Evolutionary conservation across 2,113 vertebrate genomes (phyloP).

Genomic region (Prochilodus magdalenae): DNA sequence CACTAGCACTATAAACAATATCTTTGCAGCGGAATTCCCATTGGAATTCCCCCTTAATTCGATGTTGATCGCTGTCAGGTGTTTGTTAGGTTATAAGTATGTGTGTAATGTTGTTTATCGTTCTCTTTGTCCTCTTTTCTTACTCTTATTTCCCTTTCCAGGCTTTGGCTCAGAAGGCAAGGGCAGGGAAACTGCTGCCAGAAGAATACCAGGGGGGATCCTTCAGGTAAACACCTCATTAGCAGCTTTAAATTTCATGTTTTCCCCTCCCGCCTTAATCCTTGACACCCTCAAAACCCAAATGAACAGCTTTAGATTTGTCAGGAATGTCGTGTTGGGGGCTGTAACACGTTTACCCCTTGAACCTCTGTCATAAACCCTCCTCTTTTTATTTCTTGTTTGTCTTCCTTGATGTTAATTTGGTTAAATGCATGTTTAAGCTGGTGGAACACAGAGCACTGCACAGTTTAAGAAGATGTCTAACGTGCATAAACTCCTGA

Average conservation of each 20-base stretch:
- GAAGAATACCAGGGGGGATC: conserved; percentile 97
- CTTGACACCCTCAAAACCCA: background rate
- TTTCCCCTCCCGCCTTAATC: background rate
- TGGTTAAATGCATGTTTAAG: background rate
- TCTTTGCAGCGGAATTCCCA: too few relatives aligned
- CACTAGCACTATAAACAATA: too few relatives aligned
- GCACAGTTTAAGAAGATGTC: background rate
- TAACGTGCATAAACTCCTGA: background rate
- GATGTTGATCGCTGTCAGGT: too few relatives aligned
- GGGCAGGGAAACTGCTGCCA: conserved; percentile 92
- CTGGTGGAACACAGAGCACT: background rate
- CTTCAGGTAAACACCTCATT: conserved; percentile 84
- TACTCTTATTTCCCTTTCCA: conserved; percentile 57
- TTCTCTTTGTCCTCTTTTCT: background rate
- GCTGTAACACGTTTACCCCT: background rate
- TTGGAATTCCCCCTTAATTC: too few relatives aligned
- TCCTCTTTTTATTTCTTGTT: background rate
- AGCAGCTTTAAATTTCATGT: background rate
- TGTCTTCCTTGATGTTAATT: background rate
- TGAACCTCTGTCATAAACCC: background rate
- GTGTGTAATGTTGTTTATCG: background rate
- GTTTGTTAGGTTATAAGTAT: background rate
- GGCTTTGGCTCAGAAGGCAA: conserved; percentile 90
- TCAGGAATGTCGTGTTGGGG: background rate
- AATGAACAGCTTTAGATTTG: background rate